Conservation (phyloP, 1,140 invertebrate genomes). For the Zaprionus nigranus region DNA sequence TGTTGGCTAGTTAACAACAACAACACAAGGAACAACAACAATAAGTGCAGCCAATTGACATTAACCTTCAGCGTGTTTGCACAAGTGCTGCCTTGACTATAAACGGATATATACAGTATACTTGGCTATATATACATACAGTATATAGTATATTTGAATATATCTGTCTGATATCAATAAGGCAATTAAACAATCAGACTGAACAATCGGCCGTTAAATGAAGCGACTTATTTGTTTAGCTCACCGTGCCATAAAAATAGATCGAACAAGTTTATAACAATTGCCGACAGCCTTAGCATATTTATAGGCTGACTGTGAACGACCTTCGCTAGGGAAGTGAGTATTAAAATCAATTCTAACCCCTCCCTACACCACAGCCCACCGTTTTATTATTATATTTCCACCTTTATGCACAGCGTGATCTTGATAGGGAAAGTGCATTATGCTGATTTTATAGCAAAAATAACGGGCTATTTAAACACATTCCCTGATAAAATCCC, state of each 20-base stretch:
- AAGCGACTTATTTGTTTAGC: slow-evolving; percentile 37
- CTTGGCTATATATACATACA: no score
- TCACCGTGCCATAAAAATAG: slow-evolving; percentile 33
- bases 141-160: slow-evolving; percentile 4
- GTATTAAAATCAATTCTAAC: not conserved
- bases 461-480: not conserved
- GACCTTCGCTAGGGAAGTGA: slow-evolving; percentile 1
- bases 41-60: slow-evolving; percentile 40
- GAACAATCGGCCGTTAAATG: slow-evolving; percentile 48
- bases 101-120: slow-evolving; percentile 24
- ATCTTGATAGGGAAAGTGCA: slow-evolving; percentile 6
- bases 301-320: slow-evolving; percentile 26
- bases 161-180: slow-evolving; percentile 28
- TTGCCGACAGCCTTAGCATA: slow-evolving; percentile 26
- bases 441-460: not conserved
- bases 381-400: not conserved
- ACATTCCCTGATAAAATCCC: no score
- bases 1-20: slow-evolving; percentile 31
- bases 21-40: slow-evolving; percentile 30
- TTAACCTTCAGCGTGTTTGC: slow-evolving; percentile 66
- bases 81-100: slow-evolving; percentile 41
- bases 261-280: slow-evolving; percentile 8
- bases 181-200: slow-evolving; percentile 34
- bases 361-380: not conserved
- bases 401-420: not conserved